Conservation (phyloP, 2,113 vertebrate species). For the Corythoichthys haematopterus region DNA sequence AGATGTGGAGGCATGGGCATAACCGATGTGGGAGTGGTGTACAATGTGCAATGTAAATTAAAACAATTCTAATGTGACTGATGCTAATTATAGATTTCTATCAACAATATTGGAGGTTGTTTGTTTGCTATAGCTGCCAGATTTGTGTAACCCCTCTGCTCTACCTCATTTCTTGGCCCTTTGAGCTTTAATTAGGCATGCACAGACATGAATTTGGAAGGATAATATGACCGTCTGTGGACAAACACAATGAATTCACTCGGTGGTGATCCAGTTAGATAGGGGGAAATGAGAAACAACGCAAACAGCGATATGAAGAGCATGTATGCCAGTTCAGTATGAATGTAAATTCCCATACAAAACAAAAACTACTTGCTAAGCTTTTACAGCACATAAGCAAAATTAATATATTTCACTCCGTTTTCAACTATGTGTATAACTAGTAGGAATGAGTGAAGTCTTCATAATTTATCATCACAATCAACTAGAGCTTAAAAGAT, state of each 20-base stretch:
- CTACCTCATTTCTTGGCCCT: slow-evolving; percentile 6
- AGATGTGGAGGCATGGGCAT: slow-evolving; percentile 11
- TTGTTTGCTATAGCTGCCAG: slow-evolving; percentile 1
- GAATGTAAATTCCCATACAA: slow-evolving; percentile 1
- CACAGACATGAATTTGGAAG: slow-evolving; percentile 6
- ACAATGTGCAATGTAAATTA: background rate
- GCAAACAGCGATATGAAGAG: background rate
- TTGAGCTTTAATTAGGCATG: slow-evolving; percentile 21
- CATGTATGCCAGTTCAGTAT: background rate
- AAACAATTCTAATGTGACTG: background rate
- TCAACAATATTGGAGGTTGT: background rate
- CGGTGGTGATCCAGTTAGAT: slow-evolving; percentile 1
- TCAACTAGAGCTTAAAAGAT: no score
- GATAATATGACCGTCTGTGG: slow-evolving; percentile 14
- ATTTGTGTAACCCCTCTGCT: background rate
- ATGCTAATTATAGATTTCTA: background rate
- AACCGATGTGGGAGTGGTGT: slow-evolving; percentile 12
- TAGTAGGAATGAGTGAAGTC: no score
- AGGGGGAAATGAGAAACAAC: slow-evolving; percentile 22
- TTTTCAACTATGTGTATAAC: no score
- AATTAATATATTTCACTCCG: background rate
- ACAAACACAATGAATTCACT: slow-evolving; percentile 12
- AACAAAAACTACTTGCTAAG: background rate
- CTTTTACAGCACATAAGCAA: background rate
- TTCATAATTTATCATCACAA: no score